Evolutionary conservation across 2,888 invertebrate genomes (phyloP).

Genomic region (Nomada lathburiana): DNA sequence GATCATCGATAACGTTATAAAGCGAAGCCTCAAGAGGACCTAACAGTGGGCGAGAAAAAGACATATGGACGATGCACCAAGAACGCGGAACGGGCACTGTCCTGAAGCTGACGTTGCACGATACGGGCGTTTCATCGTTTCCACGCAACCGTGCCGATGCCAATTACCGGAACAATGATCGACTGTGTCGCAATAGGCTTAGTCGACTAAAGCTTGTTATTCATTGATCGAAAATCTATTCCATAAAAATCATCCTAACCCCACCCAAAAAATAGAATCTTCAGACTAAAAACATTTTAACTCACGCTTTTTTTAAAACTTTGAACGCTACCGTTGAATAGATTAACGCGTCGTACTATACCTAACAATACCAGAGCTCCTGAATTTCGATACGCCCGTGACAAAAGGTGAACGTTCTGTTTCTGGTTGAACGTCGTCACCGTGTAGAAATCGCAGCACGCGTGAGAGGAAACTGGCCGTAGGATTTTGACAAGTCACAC

Average conservation of each 20-base stretch:
- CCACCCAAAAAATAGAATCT: not conserved
- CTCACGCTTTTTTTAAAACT: not conserved
- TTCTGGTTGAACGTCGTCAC: slow-evolving; percentile 55
- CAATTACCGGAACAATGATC: slow-evolving; percentile 60
- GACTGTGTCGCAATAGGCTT: slow-evolving; percentile 40
- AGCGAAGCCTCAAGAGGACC: not conserved
- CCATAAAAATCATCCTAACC: not conserved
- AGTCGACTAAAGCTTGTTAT: not conserved
- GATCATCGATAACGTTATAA: not conserved
- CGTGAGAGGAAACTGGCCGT: not conserved
- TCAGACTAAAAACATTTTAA: not conserved
- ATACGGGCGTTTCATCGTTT: slow-evolving; percentile 59
- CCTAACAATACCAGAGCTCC: slow-evolving; percentile 3
- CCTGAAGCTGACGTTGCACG: slow-evolving; percentile 54
- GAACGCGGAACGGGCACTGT: slow-evolving; percentile 65
- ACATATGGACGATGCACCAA: slow-evolving; percentile 46
- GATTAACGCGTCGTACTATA: slow-evolving; percentile 3
- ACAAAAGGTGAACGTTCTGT: slow-evolving; percentile 53
- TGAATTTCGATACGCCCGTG: slow-evolving; percentile 18
- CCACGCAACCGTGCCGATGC: slow-evolving; percentile 53
- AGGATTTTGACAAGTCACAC: slow-evolving; percentile 26
- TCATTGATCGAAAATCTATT: not conserved
- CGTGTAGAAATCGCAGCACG: slow-evolving; percentile 5
- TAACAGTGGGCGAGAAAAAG: slow-evolving; percentile 17
- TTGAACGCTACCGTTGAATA: not conserved